Evolutionary conservation across 2,113 vertebrate species (phyloP).

Genomic region (Smithornis capensis): DNA sequence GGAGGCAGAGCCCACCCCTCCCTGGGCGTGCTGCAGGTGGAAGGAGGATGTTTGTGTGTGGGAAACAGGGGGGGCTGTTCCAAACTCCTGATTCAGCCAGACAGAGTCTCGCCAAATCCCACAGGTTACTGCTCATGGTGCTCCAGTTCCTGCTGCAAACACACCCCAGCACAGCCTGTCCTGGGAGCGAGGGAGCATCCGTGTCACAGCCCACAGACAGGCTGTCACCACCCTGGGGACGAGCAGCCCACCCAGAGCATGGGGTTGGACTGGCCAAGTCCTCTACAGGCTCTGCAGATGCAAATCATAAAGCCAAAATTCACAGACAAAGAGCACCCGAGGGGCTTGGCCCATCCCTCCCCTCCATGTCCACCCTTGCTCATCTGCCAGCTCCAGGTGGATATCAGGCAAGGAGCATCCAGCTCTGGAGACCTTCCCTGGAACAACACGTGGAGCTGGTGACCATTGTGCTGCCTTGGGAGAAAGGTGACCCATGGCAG

Average conservation of each 20-base stretch:
- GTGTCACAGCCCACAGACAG: accelerated
- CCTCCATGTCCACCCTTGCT: not conserved
- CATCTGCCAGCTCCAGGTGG: not conserved
- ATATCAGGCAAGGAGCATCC: not conserved
- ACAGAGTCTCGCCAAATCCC: accelerated
- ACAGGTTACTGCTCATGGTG: not conserved
- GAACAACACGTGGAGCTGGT: not conserved
- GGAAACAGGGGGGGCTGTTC: not conserved
- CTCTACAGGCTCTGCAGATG: not conserved
- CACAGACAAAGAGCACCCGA: not conserved
- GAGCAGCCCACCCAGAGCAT: not conserved
- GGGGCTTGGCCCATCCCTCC: not conserved
- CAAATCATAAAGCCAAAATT: not conserved
- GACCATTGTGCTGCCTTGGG: not conserved
- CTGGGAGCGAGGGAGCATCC: accelerated
- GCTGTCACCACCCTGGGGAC: not conserved
- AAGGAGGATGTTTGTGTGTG: not conserved
- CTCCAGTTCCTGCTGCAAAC: not conserved
- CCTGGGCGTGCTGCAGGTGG: not conserved
- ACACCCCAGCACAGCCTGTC: not conserved
- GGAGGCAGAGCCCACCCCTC: not conserved
- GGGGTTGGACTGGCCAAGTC: not conserved
- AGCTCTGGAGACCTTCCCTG: not conserved
- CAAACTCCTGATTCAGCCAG: not conserved
- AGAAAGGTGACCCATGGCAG: not conserved